A percentile compares a stretch with the other conserved stretches of the same genome.
phyloP scores from a whole-genome alignment of 2,113 vertebrate species.

The Crotalus horridus region DNA sequence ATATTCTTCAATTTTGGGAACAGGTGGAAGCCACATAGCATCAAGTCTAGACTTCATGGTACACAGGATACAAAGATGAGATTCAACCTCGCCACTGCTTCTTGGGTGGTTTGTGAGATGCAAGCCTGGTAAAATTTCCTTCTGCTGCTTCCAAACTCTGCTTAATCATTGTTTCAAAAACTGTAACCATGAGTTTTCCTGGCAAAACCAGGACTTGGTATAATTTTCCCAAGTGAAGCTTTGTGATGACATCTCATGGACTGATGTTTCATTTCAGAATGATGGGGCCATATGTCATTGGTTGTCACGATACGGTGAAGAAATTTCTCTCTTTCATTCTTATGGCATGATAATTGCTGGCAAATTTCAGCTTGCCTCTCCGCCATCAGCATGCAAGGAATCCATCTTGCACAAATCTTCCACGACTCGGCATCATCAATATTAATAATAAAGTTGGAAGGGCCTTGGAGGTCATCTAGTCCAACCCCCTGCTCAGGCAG shows the following conservation, averaged over 20 bases:
- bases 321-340: background rate
- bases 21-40: background rate
- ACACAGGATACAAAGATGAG: background rate
- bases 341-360: background rate
- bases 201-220: background rate
- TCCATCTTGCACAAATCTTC: background rate
- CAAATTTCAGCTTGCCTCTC: background rate
- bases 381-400: background rate
- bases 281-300: background rate
- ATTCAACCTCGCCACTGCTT: background rate
- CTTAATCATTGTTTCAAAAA: background rate
- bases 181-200: background rate
- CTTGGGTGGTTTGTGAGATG: background rate
- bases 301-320: background rate
- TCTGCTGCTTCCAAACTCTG: background rate
- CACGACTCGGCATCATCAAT: background rate
- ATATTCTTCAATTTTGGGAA: background rate
- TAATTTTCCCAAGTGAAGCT: background rate
- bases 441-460: too few species aligned
- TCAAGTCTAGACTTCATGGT: background rate
- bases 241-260: background rate
- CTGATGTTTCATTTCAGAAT: background rate
- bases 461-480: too few species aligned
- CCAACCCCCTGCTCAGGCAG: too few species aligned
- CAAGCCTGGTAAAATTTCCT: background rate